phyloP scores from a whole-genome alignment of 2,113 vertebrate species.

The Bambusicola thoracicus region DNA sequence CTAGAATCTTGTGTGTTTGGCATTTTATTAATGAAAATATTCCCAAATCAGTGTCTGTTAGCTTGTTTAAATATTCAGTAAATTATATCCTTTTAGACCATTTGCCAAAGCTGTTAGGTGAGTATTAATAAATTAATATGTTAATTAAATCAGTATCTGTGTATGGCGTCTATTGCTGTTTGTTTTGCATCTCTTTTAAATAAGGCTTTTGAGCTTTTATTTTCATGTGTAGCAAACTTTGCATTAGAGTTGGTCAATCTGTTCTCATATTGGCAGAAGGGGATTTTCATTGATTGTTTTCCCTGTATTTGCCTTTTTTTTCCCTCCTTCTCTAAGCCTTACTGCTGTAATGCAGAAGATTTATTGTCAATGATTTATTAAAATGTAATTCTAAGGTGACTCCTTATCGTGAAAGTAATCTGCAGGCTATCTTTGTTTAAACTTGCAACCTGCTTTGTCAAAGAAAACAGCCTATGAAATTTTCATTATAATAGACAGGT shows the following conservation, averaged over 20 bases:
- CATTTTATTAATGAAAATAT: conserved; percentile 56
- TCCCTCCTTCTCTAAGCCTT: conserved; percentile 70
- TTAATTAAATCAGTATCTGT: conserved; percentile 76
- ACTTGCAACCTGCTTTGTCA: conserved; percentile 81
- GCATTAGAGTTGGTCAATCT: conserved; percentile 72
- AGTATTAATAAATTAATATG: conserved; percentile 71
- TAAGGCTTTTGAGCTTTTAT: conserved; percentile 49
- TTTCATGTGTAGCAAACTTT: conserved; percentile 73
- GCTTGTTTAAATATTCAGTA: conserved; percentile 42
- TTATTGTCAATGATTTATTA: conserved; percentile 87
- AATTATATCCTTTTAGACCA: conserved; percentile 7
- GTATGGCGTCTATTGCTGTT: conserved; percentile 74
- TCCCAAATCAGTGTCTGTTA: conserved; percentile 41
- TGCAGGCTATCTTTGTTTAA: conserved; percentile 83
- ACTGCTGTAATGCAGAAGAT: conserved; percentile 80
- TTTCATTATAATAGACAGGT: conserved; percentile 83
- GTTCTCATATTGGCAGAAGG: conserved; percentile 79
- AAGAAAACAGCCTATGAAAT: conserved; percentile 82
- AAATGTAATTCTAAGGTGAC: conserved; percentile 85
- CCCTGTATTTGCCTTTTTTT: conserved; percentile 79
- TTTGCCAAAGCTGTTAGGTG: conserved; percentile 61
- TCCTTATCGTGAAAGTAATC: conserved; percentile 82
- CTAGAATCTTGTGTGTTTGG: conserved; percentile 2
- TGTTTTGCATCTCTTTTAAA: conserved; percentile 69
- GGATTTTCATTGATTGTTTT: conserved; percentile 83